These are phyloP conservation scores for Paguma larvata DNA, from an alignment of 2,797 vertebrate genomes.

Conservation along the genomic window DNA sequence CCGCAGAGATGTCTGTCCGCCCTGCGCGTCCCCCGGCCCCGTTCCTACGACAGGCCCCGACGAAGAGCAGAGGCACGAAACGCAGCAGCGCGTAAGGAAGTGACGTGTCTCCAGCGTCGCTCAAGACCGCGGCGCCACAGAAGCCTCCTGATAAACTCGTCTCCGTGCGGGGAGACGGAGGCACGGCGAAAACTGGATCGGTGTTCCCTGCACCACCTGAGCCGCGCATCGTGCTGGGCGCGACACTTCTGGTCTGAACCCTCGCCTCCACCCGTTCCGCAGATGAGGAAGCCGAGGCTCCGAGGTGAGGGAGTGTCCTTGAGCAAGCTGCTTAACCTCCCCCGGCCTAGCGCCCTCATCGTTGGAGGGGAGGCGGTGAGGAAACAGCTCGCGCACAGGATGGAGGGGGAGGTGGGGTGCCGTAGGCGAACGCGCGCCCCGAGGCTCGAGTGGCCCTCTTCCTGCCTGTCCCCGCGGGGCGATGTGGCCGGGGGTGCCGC, in stretches of 20 bases:
- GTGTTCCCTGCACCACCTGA: neutral
- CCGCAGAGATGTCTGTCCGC: neutral
- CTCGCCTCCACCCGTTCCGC: neutral
- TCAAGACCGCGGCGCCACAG: neutral
- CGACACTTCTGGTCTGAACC: neutral
- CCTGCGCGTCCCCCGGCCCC: neutral
- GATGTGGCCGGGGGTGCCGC: neutral
- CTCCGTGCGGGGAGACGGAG: neutral
- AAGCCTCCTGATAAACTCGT: neutral
- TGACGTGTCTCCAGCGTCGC: neutral
- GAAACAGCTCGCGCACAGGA: neutral
- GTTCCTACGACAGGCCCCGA: neutral
- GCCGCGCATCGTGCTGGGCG: no score
- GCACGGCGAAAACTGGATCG: neutral
- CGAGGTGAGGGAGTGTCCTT: neutral
- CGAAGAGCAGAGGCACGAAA: neutral
- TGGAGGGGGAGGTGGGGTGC: neutral
- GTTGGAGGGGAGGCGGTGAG: neutral
- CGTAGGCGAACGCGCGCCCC: rapidly evolving
- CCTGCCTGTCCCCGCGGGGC: neutral
- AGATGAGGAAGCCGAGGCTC: neutral
- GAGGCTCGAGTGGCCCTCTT: rapidly evolving
- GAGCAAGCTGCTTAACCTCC: neutral
- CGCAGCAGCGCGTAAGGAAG: rapidly evolving
- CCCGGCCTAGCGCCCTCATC: neutral